Evolutionary conservation across 2,113 vertebrate species (phyloP), one percentile per base, ranked within the genome.

Genomic region (Urocolius indicus): DNA sequence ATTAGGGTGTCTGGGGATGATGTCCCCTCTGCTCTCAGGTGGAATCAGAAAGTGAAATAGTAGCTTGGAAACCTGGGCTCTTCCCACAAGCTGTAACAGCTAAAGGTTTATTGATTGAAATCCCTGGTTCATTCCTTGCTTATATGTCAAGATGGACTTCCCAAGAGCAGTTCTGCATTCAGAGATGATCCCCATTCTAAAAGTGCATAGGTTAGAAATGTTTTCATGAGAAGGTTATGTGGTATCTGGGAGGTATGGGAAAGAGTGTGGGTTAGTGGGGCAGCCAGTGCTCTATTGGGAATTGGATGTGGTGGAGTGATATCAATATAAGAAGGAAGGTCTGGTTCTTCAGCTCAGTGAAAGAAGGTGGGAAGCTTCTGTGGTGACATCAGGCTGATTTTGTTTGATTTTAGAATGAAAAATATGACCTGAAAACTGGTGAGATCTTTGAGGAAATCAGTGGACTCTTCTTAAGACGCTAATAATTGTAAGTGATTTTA

Each of bases 241-340:
- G 16, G 10, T 49, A 5, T 6, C 16, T 72, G 49, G 58, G 30
- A 82, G 15, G 17, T 8, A n/a, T 30, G 38, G 32, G 41, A 76
- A 71, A 15, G 20, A 45, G 45, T 0, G 6, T 7, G 21, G 6
- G 15, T 22, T 34, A 13, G 36, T 38, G 41, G 21, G 45, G 22
- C 13, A 48, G 7, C 20, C n/a, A 32, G 2, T 0, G 2, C 2
- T 6, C 46, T 36, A 22, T 6, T 27, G 46, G 27, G 5, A 59
- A 7, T 6, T 21, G 41, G 9, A 21, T 3, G 15, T 55, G 55
- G 27, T 12, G 5, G 16, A 3, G 12, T 55, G 20, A 5, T 48
- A 24, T 45, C 16, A 15, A 3, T 10, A 4, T 13, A 27, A 81
- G 29, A 30, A 59, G 38, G 41, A 69, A 84, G 22, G 8, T 52